Base-by-base conservation (phyloP, 2,888 invertebrate genomes). In the Melanophora roralis region DNA sequence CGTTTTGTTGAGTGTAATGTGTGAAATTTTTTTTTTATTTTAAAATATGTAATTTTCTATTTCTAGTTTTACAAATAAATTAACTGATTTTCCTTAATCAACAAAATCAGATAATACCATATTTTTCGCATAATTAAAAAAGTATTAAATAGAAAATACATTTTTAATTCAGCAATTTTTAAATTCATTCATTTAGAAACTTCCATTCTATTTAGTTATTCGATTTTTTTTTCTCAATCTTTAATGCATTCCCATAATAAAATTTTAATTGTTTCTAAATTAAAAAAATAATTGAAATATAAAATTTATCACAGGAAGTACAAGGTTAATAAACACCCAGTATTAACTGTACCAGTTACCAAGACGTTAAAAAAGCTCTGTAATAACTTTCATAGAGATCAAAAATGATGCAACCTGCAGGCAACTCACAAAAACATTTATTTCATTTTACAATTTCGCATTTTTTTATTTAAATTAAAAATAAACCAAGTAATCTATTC, bases 241-340 rank as follows among this genome's bases (percentile, higher is more conserved):
- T 16, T 12, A 59, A 11, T 59, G 34, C 60, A 62, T 76, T 80
- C 80, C 65, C 80, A 80, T 72, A 76, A 80, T 80, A 76, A 80
- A 72, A 68, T 72, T 72, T 32, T 57, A 71, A 67, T 60, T 75
- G 59, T 43, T 27, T 67, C 6, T 27, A 27, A 75, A 75, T 55
- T 60, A 34, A 69, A 62, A 36, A 19, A 34, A 34, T 9, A 32
- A n/a, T n/a, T n/a, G n/a, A n/a, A n/a, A n/a, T n/a, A n/a, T n/a
- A n/a, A n/a, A n/a, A n/a, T n/a, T 65, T 64, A 9, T 36, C 47
- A 62, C n/a, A 47, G 45, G n/a, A 68, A 71, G 19, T 53, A 40
- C 32, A 55, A 57, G 55, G 12, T 36, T 14, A 59, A 59, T 34
- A 36, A 67, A 62, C 38, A 68, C 40, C 23, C 19, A 38, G 49